Evolutionary conservation across 2,888 invertebrate species (phyloP), one percentile per base, ranked within the genome.

Genomic region (Heteropelma amictum): DNA sequence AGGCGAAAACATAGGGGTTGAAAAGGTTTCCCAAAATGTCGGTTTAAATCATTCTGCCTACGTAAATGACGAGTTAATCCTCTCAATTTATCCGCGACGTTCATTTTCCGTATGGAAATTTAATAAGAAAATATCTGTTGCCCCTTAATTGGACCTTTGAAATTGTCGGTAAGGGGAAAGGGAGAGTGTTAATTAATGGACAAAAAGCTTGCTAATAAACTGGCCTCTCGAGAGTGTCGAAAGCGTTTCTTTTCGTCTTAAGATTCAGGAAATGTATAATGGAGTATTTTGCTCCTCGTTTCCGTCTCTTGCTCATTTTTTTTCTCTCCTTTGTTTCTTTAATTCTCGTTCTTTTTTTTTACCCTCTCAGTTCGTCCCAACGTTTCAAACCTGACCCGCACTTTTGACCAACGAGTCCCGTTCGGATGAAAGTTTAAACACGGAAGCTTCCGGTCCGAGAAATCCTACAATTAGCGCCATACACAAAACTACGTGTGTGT

Each of bases 111-210:
- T n/a, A n/a, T n/a, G n/a, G n/a, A n/a, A n/a, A n/a, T n/a, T n/a
- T n/a, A n/a, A n/a, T n/a, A n/a, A n/a, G n/a, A n/a, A n/a, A n/a
- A n/a, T n/a, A n/a, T n/a, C n/a, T n/a, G n/a, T n/a, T n/a, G n/a
- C n/a, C n/a, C n/a, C n/a, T n/a, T n/a, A n/a, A n/a, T n/a, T n/a
- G n/a, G n/a, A n/a, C n/a, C n/a, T n/a, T n/a, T n/a, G n/a, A n/a
- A n/a, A n/a, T n/a, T n/a, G n/a, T n/a, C n/a, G n/a, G n/a, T n/a
- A 26, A n/a, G 26, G 17, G 23, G n/a, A 19, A 65, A 72, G 67
- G 35, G 51, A 40, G 64, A 73, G 68, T 58, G 69, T 70, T 80
- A 75, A 75, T 75, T 70, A 75, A 70, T 54, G 70, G n/a, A n/a
- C n/a, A 54, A 75, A 74, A 60, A 69, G 28, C 70, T 73, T 35